A percentile compares a stretch with the other conserved stretches of the same genome.
These are phyloP conservation scores for Haliaeetus leucogaster DNA, from an alignment of 2,113 vertebrate species.

Conservation along the genomic window DNA sequence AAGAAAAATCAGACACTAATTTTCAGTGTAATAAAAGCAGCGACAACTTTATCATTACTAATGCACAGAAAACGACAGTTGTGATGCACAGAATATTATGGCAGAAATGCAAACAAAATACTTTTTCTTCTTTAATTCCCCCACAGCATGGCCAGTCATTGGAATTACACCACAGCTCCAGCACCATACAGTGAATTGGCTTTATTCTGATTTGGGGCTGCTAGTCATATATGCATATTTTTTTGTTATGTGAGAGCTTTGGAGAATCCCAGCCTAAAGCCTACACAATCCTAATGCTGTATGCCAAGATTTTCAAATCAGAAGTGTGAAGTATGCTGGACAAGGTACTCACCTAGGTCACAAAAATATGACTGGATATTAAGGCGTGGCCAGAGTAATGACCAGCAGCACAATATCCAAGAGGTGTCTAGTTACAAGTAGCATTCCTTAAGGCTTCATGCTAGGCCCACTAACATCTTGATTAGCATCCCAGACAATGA, in stretches of 20 bases:
- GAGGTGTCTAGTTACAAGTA: neutral
- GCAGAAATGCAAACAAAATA: neutral
- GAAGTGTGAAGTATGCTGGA: neutral
- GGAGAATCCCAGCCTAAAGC: neutral
- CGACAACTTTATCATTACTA: neutral
- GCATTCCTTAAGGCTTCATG: neutral
- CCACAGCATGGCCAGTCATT: neutral
- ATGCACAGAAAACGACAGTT: neutral
- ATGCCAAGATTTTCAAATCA: neutral
- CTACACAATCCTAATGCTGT: neutral
- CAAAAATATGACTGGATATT: neutral
- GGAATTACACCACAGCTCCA: neutral
- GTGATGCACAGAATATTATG: neutral
- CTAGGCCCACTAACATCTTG: neutral
- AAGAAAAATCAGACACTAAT: neutral
- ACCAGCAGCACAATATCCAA: neutral
- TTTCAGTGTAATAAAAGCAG: slow-evolving; percentile 9
- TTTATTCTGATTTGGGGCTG: neutral
- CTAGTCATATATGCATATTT: neutral
- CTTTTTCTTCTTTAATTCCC: neutral
- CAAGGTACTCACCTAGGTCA: neutral
- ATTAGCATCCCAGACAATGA: neutral
- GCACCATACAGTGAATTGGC: neutral
- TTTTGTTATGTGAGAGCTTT: neutral
- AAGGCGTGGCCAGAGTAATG: neutral